phyloP scores from a whole-genome alignment of 2,888 invertebrate species.

The Carpatolechia fugitivella region DNA sequence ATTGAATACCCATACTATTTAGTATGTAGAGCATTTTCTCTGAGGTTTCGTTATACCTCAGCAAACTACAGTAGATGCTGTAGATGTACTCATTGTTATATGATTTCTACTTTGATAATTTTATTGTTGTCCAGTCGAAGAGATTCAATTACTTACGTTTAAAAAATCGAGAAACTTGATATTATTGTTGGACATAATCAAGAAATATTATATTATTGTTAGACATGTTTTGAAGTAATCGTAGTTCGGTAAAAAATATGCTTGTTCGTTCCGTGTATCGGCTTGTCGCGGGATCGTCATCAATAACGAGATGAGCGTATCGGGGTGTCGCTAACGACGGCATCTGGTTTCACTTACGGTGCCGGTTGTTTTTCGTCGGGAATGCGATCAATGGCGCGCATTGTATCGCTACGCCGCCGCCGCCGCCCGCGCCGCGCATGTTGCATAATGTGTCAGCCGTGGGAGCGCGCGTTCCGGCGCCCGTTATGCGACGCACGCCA shows the following conservation, averaged over 20 bases:
- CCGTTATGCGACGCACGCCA: constrained; percentile 77
- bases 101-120: background rate
- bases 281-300: constrained; percentile 7
- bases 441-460: constrained; percentile 74
- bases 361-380: constrained; percentile 53
- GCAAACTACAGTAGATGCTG: background rate
- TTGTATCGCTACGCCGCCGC: constrained; percentile 51
- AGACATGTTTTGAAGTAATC: background rate
- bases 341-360: constrained; percentile 54
- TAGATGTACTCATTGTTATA: background rate
- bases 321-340: constrained; percentile 30
- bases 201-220: background rate
- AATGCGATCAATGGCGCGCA: constrained; percentile 54
- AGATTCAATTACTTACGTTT: background rate
- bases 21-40: background rate
- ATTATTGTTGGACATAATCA: background rate
- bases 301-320: constrained; percentile 11
- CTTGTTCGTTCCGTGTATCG: constrained; percentile 18
- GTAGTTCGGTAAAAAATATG: background rate
- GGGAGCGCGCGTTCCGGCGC: constrained; percentile 57
- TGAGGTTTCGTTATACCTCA: background rate
- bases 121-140: background rate
- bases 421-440: constrained; percentile 45
- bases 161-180: background rate
- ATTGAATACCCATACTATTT: background rate